Percentiles rank a stretch among this genome's conserved stretches.
Evolutionary conservation across 2,113 vertebrate species (phyloP).

Genomic region (Pogona vitticeps): DNA sequence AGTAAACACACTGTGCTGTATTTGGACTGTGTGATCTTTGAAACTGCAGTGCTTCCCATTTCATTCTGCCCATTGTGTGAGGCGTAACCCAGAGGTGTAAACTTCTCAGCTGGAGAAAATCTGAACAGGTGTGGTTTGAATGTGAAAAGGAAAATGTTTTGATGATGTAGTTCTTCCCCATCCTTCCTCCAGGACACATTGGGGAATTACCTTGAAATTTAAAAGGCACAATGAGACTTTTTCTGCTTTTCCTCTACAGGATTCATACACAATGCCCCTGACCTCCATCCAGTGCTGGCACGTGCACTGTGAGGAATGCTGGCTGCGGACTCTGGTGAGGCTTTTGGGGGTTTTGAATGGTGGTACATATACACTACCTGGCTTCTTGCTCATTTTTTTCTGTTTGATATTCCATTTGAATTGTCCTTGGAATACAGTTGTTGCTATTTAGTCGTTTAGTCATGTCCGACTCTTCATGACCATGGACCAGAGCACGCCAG

Average conservation of each 20-base stretch:
- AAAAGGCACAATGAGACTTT: conserved; percentile 27
- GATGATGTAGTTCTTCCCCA: neutral
- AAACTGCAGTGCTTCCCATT: neutral
- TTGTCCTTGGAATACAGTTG: conserved; percentile 35
- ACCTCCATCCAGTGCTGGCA: conserved; percentile 99
- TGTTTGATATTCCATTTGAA: conserved; percentile 21
- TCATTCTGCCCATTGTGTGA: neutral
- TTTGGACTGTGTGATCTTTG: neutral
- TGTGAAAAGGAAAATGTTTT: neutral
- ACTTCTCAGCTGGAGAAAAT: neutral
- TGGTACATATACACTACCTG: conserved; percentile 21
- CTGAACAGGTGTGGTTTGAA: neutral
- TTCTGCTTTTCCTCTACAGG: conserved; percentile 77
- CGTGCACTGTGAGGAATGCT: conserved; percentile 99
- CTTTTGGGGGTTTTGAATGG: conserved; percentile 45
- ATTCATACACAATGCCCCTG: conserved; percentile 97
- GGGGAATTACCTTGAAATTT: neutral
- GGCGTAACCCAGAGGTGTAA: neutral
- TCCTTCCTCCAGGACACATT: neutral
- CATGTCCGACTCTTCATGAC: too few relatives aligned
- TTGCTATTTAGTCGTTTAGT: too few relatives aligned
- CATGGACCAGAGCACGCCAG: too few relatives aligned
- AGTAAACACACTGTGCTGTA: neutral
- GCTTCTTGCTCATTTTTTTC: conserved; percentile 10
- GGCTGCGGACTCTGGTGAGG: conserved; percentile 98